Percentiles rank a stretch among this genome's conserved stretches.
Conservation (phyloP, 1,140 invertebrate genomes). For the Lepidurus packardi region DNA sequence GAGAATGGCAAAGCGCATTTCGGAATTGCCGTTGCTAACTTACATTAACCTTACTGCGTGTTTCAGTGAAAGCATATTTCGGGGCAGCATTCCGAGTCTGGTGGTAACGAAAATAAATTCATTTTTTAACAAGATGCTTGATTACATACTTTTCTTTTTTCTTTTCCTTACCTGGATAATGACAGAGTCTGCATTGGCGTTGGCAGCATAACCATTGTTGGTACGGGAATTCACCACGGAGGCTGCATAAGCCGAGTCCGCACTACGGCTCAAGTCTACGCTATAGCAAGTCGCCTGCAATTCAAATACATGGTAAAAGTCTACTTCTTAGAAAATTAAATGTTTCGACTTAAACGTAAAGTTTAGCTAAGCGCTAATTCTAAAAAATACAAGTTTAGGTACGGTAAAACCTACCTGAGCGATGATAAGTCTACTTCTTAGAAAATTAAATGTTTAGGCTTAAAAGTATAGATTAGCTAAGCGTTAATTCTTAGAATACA, state of each 20-base stretch:
- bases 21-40: not conserved
- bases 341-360: not conserved
- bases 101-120: not conserved
- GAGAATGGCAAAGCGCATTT: too few species aligned
- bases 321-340: not conserved
- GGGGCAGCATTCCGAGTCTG: not conserved
- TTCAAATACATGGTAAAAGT: too few species aligned
- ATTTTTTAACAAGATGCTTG: not conserved
- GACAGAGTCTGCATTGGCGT: not conserved
- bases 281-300: constrained; percentile 2
- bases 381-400: not conserved
- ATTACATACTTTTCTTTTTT: too few species aligned
- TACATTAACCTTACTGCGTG: not conserved
- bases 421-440: too few species aligned
- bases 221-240: not conserved
- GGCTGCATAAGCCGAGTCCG: not conserved
- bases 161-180: not conserved
- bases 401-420: not conserved
- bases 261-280: not conserved
- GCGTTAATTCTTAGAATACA: not conserved
- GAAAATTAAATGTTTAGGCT: too few species aligned
- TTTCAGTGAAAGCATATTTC: not conserved
- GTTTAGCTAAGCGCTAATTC: not conserved
- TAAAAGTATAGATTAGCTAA: too few species aligned
- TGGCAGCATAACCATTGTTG: not conserved